Conservation (phyloP, 2,888 invertebrate species). For the Lepetodrilus schrolli region DNA sequence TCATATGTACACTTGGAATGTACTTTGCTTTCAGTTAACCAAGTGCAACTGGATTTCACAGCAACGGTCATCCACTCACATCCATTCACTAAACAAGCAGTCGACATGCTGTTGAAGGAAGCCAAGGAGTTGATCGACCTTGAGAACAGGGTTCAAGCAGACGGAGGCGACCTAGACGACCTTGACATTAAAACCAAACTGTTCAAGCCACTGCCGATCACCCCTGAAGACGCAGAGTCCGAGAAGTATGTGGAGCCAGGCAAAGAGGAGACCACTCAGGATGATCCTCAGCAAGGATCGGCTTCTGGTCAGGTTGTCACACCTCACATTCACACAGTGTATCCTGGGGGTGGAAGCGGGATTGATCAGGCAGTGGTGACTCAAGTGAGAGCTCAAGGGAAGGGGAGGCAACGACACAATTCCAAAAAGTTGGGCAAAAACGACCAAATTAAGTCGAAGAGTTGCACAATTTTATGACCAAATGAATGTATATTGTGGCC, state of each 20-base stretch:
- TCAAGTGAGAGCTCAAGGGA: no score
- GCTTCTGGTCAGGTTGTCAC: not conserved
- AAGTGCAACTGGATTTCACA: constrained; percentile 60
- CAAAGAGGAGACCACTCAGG: not conserved
- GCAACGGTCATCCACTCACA: constrained; percentile 55
- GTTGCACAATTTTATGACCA: constrained; percentile 43
- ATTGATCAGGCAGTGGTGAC: no score
- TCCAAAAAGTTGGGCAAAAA: constrained; percentile 22
- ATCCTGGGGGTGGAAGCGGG: no score
- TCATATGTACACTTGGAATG: no score
- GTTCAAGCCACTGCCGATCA: constrained; percentile 47
- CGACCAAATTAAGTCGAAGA: constrained; percentile 40
- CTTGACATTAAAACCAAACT: constrained; percentile 45
- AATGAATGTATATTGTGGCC: no score
- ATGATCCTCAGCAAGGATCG: not conserved
- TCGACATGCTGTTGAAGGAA: constrained; percentile 48
- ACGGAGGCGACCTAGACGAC: constrained; percentile 49
- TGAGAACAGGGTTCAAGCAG: constrained; percentile 43
- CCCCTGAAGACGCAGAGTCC: not conserved
- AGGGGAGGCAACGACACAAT: constrained; percentile 23
- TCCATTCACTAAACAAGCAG: constrained; percentile 50
- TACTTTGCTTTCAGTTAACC: constrained; percentile 57
- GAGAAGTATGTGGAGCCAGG: constrained; percentile 20
- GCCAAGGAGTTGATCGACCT: constrained; percentile 49
- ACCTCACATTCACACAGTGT: no score